Evolutionary conservation across 1,140 invertebrate species (phyloP).

Genomic region (Habropoda laboriosa): DNA sequence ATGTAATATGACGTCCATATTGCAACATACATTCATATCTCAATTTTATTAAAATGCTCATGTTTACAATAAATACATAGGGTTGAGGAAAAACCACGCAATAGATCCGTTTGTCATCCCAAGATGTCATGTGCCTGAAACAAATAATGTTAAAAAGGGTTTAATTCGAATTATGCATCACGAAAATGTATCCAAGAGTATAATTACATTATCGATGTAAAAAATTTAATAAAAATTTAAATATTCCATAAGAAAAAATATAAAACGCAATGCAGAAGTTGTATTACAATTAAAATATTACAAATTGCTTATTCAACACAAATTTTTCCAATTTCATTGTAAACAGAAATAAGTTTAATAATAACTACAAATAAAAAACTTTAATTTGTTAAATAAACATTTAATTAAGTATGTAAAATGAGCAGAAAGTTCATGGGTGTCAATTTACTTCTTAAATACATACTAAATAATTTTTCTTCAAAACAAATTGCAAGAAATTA

Average conservation of each 20-base stretch:
- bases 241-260: no score
- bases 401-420: not conserved
- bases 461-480: not conserved
- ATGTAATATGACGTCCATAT: constrained; percentile 9
- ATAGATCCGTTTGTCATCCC: constrained; percentile 28
- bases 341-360: no score
- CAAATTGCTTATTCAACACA: no score
- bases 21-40: constrained; percentile 34
- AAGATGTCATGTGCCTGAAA: constrained; percentile 32
- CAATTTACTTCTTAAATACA: not conserved
- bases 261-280: no score
- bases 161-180: constrained; percentile 5
- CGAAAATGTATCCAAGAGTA: not conserved
- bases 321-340: no score
- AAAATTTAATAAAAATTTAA: no score
- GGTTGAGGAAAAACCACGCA: constrained; percentile 23
- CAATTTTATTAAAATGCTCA: constrained; percentile 51
- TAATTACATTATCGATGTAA: not conserved
- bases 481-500: not conserved
- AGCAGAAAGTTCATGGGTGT: not conserved
- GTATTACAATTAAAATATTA: no score
- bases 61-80: constrained; percentile 50
- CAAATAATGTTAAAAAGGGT: constrained; percentile 24
- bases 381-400: no score
- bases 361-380: no score